Base-by-base conservation (phyloP, 1,140 invertebrate species). In the Venustaconcha ellipsiformis region DNA sequence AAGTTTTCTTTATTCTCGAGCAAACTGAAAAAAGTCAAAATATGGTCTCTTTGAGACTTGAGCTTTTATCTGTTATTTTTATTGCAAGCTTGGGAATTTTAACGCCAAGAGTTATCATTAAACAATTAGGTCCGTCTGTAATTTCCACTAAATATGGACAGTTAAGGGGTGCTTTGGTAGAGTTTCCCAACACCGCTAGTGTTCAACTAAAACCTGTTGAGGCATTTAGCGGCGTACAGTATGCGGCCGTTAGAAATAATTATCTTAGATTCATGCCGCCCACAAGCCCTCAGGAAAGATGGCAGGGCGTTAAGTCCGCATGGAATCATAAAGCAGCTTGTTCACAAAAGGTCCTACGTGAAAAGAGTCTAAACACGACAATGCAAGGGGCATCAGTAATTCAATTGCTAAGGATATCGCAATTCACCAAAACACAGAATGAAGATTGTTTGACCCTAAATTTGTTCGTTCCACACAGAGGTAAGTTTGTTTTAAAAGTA, bases 391-490 rank as follows among this genome's bases (percentile, higher is more conserved):
- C 96, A 3, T 91, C 96, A 64, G 90, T 96, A 78, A 94, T 96
- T 84, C 95, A 96, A 86, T 92, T 99, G 73, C 94, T 94, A 85
- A 92, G 96, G 83, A 92, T 98, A 85, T 90, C 96, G 78, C 95
- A 95, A 14, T 95, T 95, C 88, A 92, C 99, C 67, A 93, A 93
- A 80, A 95, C 97, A 87, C 96, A 98, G 90, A 96, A 94, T 81
- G 97, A 99, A 91, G 97, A 99, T 91, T 99, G 97, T 88, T 93
- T 99, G 57, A 98, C 98, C 89, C 92, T 99, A 80, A 99, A 99
- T 89, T 96, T 99, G 86, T 99, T 98, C 90, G 94, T 96, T 12
- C 97, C 97, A 62, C 95, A 94, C 82, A 94, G 95, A 94, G 96
- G 97, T 97, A 92, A 93, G 94, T 68, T 6, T 48, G 37, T 48